Conservation (phyloP, 2,888 invertebrate species). For the Ophonus ardosiacus region DNA sequence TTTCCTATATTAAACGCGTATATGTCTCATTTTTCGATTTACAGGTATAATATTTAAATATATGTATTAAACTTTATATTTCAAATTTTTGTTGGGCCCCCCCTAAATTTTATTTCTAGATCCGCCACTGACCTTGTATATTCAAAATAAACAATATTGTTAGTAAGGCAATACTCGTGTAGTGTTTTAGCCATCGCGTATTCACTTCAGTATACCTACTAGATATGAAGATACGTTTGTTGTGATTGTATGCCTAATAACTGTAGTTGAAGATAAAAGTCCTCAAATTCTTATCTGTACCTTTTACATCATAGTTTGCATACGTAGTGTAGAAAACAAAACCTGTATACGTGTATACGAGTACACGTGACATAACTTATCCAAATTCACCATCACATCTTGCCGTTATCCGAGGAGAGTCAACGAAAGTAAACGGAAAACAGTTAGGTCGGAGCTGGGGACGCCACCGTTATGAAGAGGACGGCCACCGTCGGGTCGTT, state of each 20-base stretch:
- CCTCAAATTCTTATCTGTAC: not conserved
- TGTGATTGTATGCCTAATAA: not conserved
- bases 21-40: too few relatives aligned
- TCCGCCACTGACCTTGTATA: too few relatives aligned
- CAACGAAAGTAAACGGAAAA: conserved; percentile 45
- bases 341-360: not conserved
- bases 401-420: conserved; percentile 1
- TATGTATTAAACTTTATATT: too few relatives aligned
- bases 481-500: conserved; percentile 13
- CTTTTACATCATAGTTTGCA: not conserved
- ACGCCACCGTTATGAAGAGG: conserved; percentile 23
- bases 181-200: too few relatives aligned
- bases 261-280: not conserved
- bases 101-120: too few relatives aligned
- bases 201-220: too few relatives aligned
- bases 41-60: too few relatives aligned
- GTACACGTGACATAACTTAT: conserved; percentile 26
- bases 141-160: too few relatives aligned
- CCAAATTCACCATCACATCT: conserved; percentile 26
- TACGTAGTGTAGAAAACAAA: conserved; percentile 16
- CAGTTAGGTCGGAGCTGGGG: conserved; percentile 6
- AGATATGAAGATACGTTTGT: too few relatives aligned
- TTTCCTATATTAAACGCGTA: too few relatives aligned
- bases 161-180: too few relatives aligned
- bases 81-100: too few relatives aligned